Evolutionary conservation across 2,113 vertebrate species (phyloP).

Genomic region (Notothenia coriiceps): DNA sequence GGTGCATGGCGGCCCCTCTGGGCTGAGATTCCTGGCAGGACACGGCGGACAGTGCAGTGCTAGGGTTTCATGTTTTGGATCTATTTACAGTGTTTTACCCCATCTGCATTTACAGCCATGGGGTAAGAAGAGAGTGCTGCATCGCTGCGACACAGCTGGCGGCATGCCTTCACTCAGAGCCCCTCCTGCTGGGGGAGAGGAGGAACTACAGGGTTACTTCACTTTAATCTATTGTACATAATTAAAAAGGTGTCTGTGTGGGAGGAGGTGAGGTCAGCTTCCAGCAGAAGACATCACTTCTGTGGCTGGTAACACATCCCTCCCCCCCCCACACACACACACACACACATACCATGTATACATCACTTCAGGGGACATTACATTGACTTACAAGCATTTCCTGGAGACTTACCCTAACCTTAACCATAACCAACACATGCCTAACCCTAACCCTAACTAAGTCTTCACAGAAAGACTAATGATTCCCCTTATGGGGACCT

Average conservation of each 20-base stretch:
- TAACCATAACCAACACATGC: too few relatives aligned
- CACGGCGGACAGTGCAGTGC: conserved; percentile 10
- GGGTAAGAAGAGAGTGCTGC: conserved; percentile 71
- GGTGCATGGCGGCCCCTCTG: neutral
- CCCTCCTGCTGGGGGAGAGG: conserved; percentile 64
- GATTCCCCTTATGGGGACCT: too few relatives aligned
- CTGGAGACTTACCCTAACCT: too few relatives aligned
- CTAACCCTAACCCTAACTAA: too few relatives aligned
- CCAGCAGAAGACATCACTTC: conserved; percentile 17
- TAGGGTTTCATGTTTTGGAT: conserved; percentile 26
- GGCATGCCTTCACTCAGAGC: conserved; percentile 48
- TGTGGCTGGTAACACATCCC: neutral
- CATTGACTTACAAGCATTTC: too few relatives aligned
- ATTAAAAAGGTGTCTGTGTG: conserved; percentile 34
- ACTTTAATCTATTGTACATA: conserved; percentile 49
- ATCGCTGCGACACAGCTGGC: conserved; percentile 77
- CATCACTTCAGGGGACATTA: too few relatives aligned
- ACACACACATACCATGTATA: neutral
- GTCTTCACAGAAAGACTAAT: too few relatives aligned
- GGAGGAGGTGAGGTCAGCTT: conserved; percentile 53
- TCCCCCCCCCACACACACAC: too few relatives aligned
- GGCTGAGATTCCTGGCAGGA: conserved; percentile 46
- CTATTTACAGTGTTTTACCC: conserved; percentile 60
- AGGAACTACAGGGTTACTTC: conserved; percentile 5
- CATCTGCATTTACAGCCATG: conserved; percentile 50